Evolutionary conservation across 2,113 vertebrate species (phyloP).

Genomic region (Alethe diademata): DNA sequence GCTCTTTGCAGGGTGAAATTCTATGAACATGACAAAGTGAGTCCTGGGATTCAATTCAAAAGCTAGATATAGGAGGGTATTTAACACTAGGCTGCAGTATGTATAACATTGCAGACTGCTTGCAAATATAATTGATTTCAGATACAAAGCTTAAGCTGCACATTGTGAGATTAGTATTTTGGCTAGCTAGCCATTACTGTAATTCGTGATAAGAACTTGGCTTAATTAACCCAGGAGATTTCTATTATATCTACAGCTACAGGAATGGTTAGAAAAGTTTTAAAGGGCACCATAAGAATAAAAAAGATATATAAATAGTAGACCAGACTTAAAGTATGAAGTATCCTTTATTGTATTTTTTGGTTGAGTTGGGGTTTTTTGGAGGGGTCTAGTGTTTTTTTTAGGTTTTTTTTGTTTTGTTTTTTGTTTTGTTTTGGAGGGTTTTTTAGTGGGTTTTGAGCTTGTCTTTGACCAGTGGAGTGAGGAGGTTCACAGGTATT

Average conservation of each 20-base stretch:
- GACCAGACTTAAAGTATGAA: background rate
- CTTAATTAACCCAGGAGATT: conserved; percentile 14
- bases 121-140: conserved; percentile 23
- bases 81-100: background rate
- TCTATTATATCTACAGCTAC: background rate
- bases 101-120: background rate
- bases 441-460: background rate
- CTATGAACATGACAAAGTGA: background rate
- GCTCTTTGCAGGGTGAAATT: background rate
- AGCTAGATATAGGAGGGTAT: background rate
- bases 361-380: accelerated
- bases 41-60: background rate
- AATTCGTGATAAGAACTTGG: conserved; percentile 2
- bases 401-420: too few relatives aligned
- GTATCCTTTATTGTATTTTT: background rate
- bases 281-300: background rate
- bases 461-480: background rate
- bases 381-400: background rate
- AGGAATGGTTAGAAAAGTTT: background rate
- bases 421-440: too few relatives aligned
- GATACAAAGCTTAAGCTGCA: background rate
- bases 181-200: background rate
- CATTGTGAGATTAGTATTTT: conserved; percentile 7
- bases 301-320: background rate
- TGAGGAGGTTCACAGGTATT: background rate